Base-by-base conservation (phyloP, 2,888 invertebrate genomes). In the Labia minor region DNA sequence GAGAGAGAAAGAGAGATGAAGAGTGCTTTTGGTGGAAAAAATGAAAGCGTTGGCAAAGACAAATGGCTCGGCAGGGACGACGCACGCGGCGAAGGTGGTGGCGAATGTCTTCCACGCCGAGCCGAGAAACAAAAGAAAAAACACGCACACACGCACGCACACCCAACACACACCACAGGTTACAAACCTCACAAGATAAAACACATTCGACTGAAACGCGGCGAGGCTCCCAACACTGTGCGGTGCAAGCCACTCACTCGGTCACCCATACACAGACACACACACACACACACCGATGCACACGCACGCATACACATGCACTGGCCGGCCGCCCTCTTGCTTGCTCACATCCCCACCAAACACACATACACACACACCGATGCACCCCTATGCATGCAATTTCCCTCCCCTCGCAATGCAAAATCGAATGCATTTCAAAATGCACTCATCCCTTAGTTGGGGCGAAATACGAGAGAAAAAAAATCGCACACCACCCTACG, bases 71-170 rank as follows among this genome's bases (percentile, higher is more conserved):
- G 49, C 49, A 49, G 16, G 49, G 49, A 49, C 14, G 49, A 49
- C 49, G 49, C 49, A 49, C 49, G 49, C 49, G 14, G 14, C 16
- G 2, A 49, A 14, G 49, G 49, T 3, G 3, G 3, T 10, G n/a
- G 49, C 49, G 49, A 49, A 49, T 49, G 49, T 49, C 49, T 49
- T 49, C 49, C 49, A 49, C 49, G 49, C 49, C 49, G 49, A 49
- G 49, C 49, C 49, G 6, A 49, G 6, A 49, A 49, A 49, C 3
- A 49, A 49, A 49, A 49, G 16, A 49, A 49, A 49, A 49, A 49
- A 49, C 49, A 49, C 49, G 49, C 49, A 49, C 49, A 49, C 49
- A 49, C 49, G 6, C 49, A 49, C 49, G 16, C 49, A 49, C 49
- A 49, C 49, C 49, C n/a, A 49, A 49, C 4, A 49, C 49, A 49